Evolutionary conservation across 2,888 invertebrate genomes (phyloP), one percentile per base, ranked within the genome.

Genomic region (Tipula unca): DNA sequence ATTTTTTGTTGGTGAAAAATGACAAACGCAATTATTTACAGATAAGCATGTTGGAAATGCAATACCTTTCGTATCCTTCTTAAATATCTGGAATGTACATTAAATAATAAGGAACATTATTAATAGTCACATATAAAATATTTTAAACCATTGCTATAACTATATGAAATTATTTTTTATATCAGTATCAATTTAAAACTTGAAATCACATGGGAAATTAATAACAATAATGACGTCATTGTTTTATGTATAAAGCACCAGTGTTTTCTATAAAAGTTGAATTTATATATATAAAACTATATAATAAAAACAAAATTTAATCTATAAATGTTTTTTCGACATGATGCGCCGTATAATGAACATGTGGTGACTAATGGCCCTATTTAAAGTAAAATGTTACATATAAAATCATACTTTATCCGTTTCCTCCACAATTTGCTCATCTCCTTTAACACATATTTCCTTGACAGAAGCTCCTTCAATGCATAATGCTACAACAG

Each of bases 11-110:
- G 99, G 99, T 85, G 99, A 99, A 91, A 95, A 99, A 91, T 99
- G 99, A 91, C 99, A 99, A 91, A 99, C 98, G 92, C 99, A 99
- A 92, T 99, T 99, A 92, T 99, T 99, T 86, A 98, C 96, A 25
- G 99, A 99, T 87, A 99, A 94, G 92, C 99, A 99, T 86, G 99
- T 99, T 86, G 99, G 99, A 91, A 99, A 99, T 69, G 99, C 99
- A 89, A 99, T 97, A 88, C 98, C 99, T 92, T 99, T 99, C 91
- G 98, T 98, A 90, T 99, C 98, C 90, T 98, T 99, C 92, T 99
- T 99, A 92, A 98, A 99, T 87, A 91, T 90, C 91, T 91, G 83
- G 3, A 48, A 29, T 85, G n/a, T n/a, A n/a, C n/a, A n/a, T n/a
- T n/a, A 4, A 25, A 69, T 13, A 69, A 4, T 25, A 3, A 25